These are phyloP conservation scores for Neodiprion virginianus DNA, from an alignment of 1,140 invertebrate species.

Conservation along the genomic window DNA sequence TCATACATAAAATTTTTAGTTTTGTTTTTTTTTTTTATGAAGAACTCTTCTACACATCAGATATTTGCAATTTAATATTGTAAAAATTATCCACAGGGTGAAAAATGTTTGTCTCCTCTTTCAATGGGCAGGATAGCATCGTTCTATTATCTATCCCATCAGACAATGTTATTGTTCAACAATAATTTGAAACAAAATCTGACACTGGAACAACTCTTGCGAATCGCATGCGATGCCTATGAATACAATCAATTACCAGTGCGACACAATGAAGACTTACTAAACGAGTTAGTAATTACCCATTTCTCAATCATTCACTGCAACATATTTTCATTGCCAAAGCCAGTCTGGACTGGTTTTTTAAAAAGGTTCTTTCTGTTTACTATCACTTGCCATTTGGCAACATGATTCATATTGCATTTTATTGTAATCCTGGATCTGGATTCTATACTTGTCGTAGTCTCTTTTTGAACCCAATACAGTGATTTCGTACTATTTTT, in stretches of 20 bases:
- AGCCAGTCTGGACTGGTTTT: not conserved
- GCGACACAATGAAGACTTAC: conserved; percentile 95
- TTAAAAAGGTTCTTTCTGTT: conserved; percentile 19
- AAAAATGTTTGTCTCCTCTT: conserved; percentile 75
- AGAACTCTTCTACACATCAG: conserved; percentile 10
- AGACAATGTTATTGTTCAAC: conserved; percentile 87
- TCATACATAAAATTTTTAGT: not conserved
- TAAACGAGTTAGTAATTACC: conserved; percentile 77
- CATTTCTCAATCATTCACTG: not conserved
- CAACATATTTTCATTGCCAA: not conserved
- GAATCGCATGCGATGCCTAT: conserved; percentile 82
- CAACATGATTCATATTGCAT: conserved; percentile 16
- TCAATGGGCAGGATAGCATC: conserved; percentile 93
- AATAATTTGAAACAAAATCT: conserved; percentile 71
- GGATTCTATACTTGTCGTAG: not conserved
- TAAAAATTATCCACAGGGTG: conserved; percentile 64
- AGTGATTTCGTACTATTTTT: conserved; percentile 17
- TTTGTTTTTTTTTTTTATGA: conserved; percentile 10
- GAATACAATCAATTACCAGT: conserved; percentile 97
- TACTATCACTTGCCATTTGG: conserved; percentile 22
- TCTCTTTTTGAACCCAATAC: conserved; percentile 14
- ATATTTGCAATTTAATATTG: conserved; percentile 19
- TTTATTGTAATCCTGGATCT: not conserved
- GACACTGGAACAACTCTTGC: conserved; percentile 77
- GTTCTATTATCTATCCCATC: conserved; percentile 96